Evolutionary conservation across 2,113 vertebrate genomes (phyloP), one percentile per base, ranked within the genome.

Genomic region (Ctenomys sociabilis): DNA sequence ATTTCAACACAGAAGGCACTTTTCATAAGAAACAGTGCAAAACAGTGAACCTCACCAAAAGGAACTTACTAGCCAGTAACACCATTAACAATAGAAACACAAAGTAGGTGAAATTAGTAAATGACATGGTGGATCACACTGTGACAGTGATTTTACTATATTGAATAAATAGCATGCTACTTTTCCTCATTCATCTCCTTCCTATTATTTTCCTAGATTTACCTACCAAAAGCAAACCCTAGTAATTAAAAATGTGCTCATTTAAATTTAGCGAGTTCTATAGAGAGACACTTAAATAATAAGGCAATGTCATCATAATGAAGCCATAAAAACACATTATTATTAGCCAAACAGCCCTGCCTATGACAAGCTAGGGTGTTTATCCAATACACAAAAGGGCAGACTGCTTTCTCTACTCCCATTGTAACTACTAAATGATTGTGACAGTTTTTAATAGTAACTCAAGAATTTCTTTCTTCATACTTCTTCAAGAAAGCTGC

Each of bases 401-500:
- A 87, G 35, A 8, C 14, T 87, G 77, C 77, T 91, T 92, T 95
- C 95, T 94, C 84, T 93, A 40, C 35, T 70, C 82, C 97, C 92
- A 95, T 96, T 96, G 82, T 88, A 95, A 90, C 85, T 94, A 93
- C 88, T 96, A 97, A 98, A 97, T 94, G 90, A 91, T 98, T 95
- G 94, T 61, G 96, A 94, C 94, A 95, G 93, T 97, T 97, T 95
- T 96, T 96, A 97, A 98, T 94, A 98, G 96, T 95, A 98, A 97
- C 63, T 95, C 82, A 97, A 97, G 91, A 96, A 96, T 97, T 96
- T 97, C 97, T 97, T 97, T 97, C 98, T 98, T 97, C 97, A 98
- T 98, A 96, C 94, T 98, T 97, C 97, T 98, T 98, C 97, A 97
- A 98, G 95, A 99, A 98, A 98, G 97, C 98, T 98, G 98, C 98